Evolutionary conservation across 2,113 vertebrate species (phyloP).

Genomic region (Sebastes schlegelii): DNA sequence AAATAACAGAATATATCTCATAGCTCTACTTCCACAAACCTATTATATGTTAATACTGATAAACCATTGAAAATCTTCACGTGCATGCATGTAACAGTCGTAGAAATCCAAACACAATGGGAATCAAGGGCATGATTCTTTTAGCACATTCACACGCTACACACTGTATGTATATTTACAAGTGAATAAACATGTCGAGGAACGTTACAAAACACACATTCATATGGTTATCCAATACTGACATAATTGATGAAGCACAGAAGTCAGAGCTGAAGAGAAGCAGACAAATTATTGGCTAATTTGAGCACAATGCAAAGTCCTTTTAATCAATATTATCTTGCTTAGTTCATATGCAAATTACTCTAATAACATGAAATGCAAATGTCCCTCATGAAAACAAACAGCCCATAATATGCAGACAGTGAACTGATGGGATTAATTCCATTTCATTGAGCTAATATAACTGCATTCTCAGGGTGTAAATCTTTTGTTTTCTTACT

Average conservation of each 20-base stretch:
- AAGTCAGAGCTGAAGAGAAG: slow-evolving; percentile 26
- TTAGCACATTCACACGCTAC: slow-evolving; percentile 18
- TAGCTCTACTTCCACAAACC: slow-evolving; percentile 54
- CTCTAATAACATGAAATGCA: slow-evolving; percentile 39
- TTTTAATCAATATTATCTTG: slow-evolving; percentile 12
- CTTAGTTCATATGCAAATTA: slow-evolving; percentile 57
- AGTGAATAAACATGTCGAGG: slow-evolving; percentile 20
- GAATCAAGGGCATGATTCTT: slow-evolving; percentile 18
- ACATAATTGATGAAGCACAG: slow-evolving; percentile 23
- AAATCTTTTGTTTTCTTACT: slow-evolving; percentile 18
- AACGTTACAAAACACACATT: slow-evolving; percentile 37
- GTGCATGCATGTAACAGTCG: slow-evolving; percentile 46
- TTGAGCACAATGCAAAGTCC: slow-evolving; percentile 32
- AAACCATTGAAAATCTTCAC: slow-evolving; percentile 35
- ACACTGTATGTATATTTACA: slow-evolving; percentile 66
- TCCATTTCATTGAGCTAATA: slow-evolving; percentile 37
- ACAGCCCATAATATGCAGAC: slow-evolving; percentile 22
- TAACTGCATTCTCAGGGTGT: slow-evolving; percentile 13
- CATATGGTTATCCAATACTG: slow-evolving; percentile 50
- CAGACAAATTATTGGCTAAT: slow-evolving; percentile 29
- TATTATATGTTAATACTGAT: slow-evolving; percentile 72
- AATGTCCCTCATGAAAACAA: slow-evolving; percentile 52
- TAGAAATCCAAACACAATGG: slow-evolving; percentile 15
- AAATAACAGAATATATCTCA: slow-evolving; percentile 60
- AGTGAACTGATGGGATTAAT: slow-evolving; percentile 42